Evolutionary conservation across 2,797 vertebrate species (phyloP), one percentile per base, ranked within the genome.

Genomic region (Pteronotus mesoamericanus): DNA sequence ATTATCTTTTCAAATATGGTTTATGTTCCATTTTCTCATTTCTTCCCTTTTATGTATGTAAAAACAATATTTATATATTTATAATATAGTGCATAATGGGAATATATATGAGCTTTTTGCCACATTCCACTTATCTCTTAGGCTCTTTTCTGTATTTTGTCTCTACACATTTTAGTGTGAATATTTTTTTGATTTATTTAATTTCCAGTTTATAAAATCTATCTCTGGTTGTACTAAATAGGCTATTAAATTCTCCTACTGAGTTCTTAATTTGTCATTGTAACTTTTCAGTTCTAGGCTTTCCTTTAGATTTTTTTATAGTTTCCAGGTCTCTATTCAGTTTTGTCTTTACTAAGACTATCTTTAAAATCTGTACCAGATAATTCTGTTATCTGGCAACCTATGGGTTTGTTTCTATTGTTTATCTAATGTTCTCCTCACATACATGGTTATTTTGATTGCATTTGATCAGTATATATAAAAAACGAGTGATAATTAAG

Each of bases 241-340:
- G 32, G 18, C 8, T 85, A 53, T 59, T 94, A 71, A 84, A 88
- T 80, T 64, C 42, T 87, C 72, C 46, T 26, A 44, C 24, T 89
- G 59, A 82, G 68, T 82, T 89, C 53, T 93, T 80, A 77, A 85
- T 72, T 85, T 93, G 44, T 69, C 93, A 83, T 57, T 48, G 46
- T 55, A 86, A 80, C 15, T 96, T 96, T 89, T 89, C 1, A 55
- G 19, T 48, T 91, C 51, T 71, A 93, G 44, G 77, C 16, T 91
- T 95, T 57, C 53, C 10, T 77, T 42, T 61, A 89, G 32, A 72
- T 44, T 64, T 80, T 80, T 82, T 64, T 46, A 19, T 51, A 86
- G 39, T 87, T 88, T 80, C 72, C 24, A 93, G 53, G n/a, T 24
- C 9, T 72, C 42, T 91, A 44, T 3, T 89, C 74, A 77, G 59